Conservation (phyloP, 2,888 invertebrate genomes). For the Agrochola lychnidis region DNA sequence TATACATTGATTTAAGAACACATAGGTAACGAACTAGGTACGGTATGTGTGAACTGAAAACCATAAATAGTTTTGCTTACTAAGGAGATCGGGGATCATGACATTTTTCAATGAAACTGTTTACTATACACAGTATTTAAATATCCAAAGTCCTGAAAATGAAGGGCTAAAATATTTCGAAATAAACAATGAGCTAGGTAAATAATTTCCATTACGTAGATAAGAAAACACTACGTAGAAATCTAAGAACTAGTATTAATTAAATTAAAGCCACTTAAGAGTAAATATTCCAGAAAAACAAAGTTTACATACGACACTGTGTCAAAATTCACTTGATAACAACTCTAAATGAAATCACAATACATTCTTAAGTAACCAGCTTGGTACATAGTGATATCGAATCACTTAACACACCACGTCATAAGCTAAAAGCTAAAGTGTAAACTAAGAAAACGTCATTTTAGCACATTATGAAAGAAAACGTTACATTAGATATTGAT, state of each 20-base stretch:
- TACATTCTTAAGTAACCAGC: constrained; percentile 39
- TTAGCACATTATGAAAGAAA: constrained; percentile 52
- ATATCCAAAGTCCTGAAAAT: not conserved
- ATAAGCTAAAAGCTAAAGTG: constrained; percentile 32
- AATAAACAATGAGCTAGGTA: not conserved
- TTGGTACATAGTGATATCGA: constrained; percentile 64
- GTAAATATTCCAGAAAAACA: not conserved
- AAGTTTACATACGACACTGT: not conserved
- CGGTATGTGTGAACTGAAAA: not conserved
- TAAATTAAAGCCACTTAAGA: constrained; percentile 6
- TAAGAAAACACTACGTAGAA: not conserved
- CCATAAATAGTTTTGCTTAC: not conserved
- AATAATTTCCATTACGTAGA: not conserved
- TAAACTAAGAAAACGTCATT: constrained; percentile 34
- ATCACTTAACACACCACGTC: constrained; percentile 56
- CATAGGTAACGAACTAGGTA: no score
- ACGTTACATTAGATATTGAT: constrained; percentile 15
- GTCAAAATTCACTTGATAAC: constrained; percentile 51
- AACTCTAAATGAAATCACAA: constrained; percentile 57
- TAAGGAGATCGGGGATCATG: not conserved
- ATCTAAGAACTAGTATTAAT: not conserved
- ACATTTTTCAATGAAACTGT: not conserved
- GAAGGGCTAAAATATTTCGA: not conserved
- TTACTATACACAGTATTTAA: not conserved
- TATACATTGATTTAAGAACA: no score